Evolutionary conservation across 2,888 invertebrate genomes (phyloP), one percentile per base, ranked within the genome.

Genomic region (Chalcis sispes): DNA sequence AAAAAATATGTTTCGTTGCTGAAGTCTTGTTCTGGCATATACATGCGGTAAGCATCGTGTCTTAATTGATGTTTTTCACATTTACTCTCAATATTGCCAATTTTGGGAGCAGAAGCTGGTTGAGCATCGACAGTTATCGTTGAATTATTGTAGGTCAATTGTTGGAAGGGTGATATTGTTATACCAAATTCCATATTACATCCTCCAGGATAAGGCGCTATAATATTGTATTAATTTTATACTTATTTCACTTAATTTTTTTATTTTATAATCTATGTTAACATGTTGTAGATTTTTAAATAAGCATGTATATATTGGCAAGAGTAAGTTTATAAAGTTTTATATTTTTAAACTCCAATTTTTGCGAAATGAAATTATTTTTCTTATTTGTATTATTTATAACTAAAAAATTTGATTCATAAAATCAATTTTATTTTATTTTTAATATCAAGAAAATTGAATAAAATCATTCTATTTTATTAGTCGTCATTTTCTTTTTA

Each of bases 181-280:
- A 91, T 84, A 50, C 91, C 87, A 80, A 92, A 92, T 82, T 93
- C 93, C 91, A 93, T 90, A 83, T 94, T 95, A 85, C 95, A 95
- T 20, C 94, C 95, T 48, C 95, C 95, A 20, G 95, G 95, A 79
- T 94, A 89, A 0, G 95, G 95, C 85, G 92, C 95, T 95, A 87
- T 77, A 48, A n/a, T 42, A 40, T 64, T 13, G 46, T 23, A 54
- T 15, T 5, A 25, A 46, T 58, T 58, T 42, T 4, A 20, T 42
- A 61, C 25, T 2, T 15, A 40, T 20, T 42, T 25, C 0, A 18
- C 23, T 48, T 27, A 20, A 54, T 8, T 48, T 13, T 42, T 48
- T 15, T 54, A 10, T 1, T 54, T 27, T 27, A 10, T 50, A 46
- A 3, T 36, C 4, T 7, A 36, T 36, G 5, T 36, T 36, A 36